Conservation (phyloP, 2,888 invertebrate genomes). For the Sphaerophoria rueppellii region DNA sequence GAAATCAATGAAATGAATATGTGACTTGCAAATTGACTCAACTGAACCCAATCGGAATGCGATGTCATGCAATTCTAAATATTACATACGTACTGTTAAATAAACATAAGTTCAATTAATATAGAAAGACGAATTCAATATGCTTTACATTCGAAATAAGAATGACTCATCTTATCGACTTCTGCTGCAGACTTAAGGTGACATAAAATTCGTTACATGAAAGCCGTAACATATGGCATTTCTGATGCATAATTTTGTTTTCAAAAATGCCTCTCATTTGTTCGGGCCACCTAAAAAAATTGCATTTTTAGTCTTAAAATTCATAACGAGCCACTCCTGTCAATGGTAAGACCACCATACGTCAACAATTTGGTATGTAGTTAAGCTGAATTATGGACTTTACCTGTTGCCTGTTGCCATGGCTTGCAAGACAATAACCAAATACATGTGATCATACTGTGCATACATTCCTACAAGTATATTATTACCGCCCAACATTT, state of each 20-base stretch:
- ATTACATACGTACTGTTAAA: conserved; percentile 33
- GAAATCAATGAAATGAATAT: conserved; percentile 43
- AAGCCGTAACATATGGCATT: no score
- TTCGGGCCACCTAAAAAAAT: conserved; percentile 37
- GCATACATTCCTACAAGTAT: no score
- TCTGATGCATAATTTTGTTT: no score
- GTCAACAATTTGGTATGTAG: no score
- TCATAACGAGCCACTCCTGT: conserved; percentile 40
- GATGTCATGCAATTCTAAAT: conserved; percentile 29
- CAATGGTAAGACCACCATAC: conserved; percentile 10
- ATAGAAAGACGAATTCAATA: conserved; percentile 1
- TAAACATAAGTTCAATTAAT: conserved; percentile 14
- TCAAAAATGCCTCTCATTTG: background rate
- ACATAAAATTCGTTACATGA: no score
- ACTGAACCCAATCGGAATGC: conserved; percentile 28
- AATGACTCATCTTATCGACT: no score
- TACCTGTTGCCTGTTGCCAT: no score
- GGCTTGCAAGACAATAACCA: no score
- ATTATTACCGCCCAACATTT: background rate
- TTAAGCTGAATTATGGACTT: no score
- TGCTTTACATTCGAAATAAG: no score
- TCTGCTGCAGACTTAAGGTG: no score
- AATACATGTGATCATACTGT: no score
- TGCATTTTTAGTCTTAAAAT: conserved; percentile 48
- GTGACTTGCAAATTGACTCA: conserved; percentile 32